A percentile compares a stretch with the other conserved stretches of the same genome.
Conservation (phyloP, 1,140 invertebrate species). For the Aphidius ervi region DNA sequence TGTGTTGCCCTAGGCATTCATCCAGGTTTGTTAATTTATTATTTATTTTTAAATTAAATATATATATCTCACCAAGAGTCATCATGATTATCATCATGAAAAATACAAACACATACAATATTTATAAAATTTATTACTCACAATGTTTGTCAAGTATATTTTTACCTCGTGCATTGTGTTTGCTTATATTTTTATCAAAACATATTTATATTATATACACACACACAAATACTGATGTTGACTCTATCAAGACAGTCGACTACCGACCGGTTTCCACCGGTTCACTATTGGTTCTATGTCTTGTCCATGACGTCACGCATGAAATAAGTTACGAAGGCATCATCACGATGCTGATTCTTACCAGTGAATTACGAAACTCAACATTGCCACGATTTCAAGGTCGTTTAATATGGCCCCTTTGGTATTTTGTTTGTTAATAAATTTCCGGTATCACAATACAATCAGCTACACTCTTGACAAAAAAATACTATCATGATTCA, state of each 20-base stretch:
- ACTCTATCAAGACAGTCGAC: conserved; percentile 6
- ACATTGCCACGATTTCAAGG: conserved; percentile 17
- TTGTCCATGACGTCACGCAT: conserved; percentile 21
- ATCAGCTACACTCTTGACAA: no score
- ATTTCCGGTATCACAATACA: conserved; percentile 14
- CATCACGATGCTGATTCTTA: conserved; percentile 1
- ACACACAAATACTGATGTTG: background rate
- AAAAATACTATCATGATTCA: no score
- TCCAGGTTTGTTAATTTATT: conserved; percentile 62
- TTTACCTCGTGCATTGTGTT: no score
- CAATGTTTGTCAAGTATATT: no score
- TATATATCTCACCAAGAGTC: no score
- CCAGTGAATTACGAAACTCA: conserved; percentile 20
- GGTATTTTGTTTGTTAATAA: conserved; percentile 4
- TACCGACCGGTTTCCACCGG: conserved; percentile 19
- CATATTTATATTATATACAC: conserved; percentile 13
- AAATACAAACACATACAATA: no score
- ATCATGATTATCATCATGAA: no score
- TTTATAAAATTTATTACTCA: no score
- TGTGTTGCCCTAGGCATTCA: conserved; percentile 81
- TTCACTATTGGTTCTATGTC: conserved; percentile 19
- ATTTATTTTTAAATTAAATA: no score
- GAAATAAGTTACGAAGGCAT: conserved; percentile 23
- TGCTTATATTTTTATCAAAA: no score
- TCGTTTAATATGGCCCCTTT: conserved; percentile 18